Conservation (phyloP, 2,888 invertebrate genomes). For the Diarsia dahlii region DNA sequence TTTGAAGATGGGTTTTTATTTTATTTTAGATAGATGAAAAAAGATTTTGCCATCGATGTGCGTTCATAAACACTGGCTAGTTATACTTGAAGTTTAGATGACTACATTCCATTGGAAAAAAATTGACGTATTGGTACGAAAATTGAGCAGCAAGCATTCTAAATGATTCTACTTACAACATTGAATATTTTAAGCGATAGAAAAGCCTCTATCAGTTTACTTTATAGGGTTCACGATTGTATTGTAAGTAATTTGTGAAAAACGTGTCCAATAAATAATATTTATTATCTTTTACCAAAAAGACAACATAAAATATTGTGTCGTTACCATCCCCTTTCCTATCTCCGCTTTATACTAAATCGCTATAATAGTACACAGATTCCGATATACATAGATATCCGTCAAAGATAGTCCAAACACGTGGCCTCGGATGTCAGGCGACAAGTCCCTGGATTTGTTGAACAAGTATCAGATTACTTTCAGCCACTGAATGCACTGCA, state of each 20-base stretch:
- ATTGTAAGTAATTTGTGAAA: background rate
- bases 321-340: conserved; percentile 14
- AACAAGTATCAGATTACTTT: conserved; percentile 79
- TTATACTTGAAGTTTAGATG: too few relatives aligned
- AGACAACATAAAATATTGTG: background rate
- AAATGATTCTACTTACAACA: background rate
- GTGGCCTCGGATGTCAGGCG: conserved; percentile 73
- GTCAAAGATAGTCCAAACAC: conserved; percentile 65
- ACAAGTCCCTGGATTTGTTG: conserved; percentile 79
- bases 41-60: background rate
- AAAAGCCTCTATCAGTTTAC: background rate
- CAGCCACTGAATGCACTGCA: conserved; percentile 66
- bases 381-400: conserved; percentile 46
- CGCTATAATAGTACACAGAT: conserved; percentile 34
- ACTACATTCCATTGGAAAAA: too few relatives aligned
- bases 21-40: background rate
- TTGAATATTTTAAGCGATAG: background rate
- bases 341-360: conserved; percentile 33
- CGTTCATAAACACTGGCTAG: background rate
- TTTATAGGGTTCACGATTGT: background rate
- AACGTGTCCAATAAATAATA: background rate
- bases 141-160: too few relatives aligned
- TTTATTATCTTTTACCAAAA: background rate
- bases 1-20: conserved; percentile 31
- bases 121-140: too few relatives aligned